Percentiles rank a stretch among this genome's conserved stretches.
These are phyloP conservation scores for Typhlichthys eigenmanni DNA, from an alignment of 2,797 vertebrate species.

Conservation along the genomic window DNA sequence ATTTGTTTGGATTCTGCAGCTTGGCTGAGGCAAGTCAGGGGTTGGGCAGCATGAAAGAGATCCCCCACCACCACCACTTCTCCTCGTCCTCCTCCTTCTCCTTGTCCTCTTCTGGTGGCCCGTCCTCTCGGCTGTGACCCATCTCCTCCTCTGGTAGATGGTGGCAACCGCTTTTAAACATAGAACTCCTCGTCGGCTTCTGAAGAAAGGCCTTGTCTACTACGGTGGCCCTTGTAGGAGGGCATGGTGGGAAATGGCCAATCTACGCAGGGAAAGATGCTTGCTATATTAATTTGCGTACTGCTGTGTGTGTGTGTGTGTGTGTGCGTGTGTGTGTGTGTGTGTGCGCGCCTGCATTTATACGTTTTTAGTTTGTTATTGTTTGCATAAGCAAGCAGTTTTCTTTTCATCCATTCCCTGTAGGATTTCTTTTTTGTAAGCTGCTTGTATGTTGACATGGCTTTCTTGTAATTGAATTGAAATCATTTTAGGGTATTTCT, in stretches of 20 bases:
- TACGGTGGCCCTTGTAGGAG: slow-evolving; percentile 36
- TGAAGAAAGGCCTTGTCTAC: slow-evolving; percentile 34
- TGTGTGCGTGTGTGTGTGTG: slow-evolving; percentile 21
- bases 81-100: background rate
- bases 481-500: too few species aligned
- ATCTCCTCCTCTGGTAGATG: slow-evolving; percentile 22
- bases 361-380: background rate
- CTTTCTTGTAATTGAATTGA: too few species aligned
- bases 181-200: slow-evolving; percentile 47
- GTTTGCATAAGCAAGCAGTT: slow-evolving; percentile 36
- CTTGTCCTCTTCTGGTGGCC: too few species aligned
- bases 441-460: too few species aligned
- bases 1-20: slow-evolving; percentile 35
- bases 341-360: slow-evolving; percentile 23
- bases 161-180: slow-evolving; percentile 18
- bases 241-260: slow-evolving; percentile 43
- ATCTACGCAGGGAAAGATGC: slow-evolving; percentile 37
- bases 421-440: slow-evolving; percentile 21
- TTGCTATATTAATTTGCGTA: slow-evolving; percentile 6
- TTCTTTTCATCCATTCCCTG: slow-evolving; percentile 64
- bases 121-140: slow-evolving; percentile 20
- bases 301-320: slow-evolving; percentile 3
- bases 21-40: slow-evolving; percentile 39
- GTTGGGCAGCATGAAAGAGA: slow-evolving; percentile 38
- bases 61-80: background rate